phyloP scores from a whole-genome alignment of 2,113 vertebrate species.

The Sceloporus tristichus region DNA sequence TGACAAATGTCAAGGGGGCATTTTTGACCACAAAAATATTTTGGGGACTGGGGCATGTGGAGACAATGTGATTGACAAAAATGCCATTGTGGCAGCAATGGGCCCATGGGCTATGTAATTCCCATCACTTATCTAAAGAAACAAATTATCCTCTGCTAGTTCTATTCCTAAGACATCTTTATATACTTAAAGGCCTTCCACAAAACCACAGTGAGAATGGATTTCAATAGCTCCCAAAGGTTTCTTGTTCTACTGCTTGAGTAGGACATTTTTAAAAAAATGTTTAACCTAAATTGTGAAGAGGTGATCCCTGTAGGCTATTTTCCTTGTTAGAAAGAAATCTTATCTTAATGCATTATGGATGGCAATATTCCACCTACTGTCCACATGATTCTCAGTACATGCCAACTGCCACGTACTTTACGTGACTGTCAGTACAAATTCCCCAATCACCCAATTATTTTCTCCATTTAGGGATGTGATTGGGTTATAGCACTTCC shows the following conservation, averaged over 20 bases:
- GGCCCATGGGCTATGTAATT: too few relatives aligned
- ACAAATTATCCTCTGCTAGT: neutral
- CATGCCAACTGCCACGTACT: neutral
- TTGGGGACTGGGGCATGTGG: too few relatives aligned
- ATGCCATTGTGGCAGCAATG: too few relatives aligned
- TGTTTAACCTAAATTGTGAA: neutral
- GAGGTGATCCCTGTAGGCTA: neutral
- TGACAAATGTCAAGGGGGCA: too few relatives aligned
- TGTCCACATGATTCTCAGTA: neutral
- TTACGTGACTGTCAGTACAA: neutral
- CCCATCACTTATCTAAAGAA: neutral
- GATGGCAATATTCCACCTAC: neutral
- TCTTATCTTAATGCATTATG: neutral
- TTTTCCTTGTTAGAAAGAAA: neutral
- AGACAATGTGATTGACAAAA: too few relatives aligned
- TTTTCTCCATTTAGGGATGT: slow-evolving; percentile 26
- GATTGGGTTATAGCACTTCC: slow-evolving; percentile 47
- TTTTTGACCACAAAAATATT: too few relatives aligned
- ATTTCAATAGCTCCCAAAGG: neutral
- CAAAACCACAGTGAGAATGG: neutral
- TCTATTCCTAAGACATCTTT: too few relatives aligned
- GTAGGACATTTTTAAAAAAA: neutral
- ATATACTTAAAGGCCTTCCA: neutral
- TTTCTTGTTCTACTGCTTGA: neutral
- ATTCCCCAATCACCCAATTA: slow-evolving; percentile 49